Evolutionary conservation across 1,140 invertebrate genomes (phyloP).

Genomic region (Tetraneura akinire): DNA sequence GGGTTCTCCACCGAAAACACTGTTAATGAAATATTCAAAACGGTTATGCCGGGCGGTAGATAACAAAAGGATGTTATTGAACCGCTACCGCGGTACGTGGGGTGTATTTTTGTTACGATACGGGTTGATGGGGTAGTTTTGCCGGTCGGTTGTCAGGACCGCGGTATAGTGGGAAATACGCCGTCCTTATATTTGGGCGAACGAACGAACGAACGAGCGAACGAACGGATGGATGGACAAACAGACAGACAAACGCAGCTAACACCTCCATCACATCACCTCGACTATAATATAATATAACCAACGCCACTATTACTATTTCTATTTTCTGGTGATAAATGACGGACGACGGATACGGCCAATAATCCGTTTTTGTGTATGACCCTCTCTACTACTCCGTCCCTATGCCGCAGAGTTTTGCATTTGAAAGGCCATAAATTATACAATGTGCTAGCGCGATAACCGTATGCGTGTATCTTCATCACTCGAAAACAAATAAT

Average conservation of each 20-base stretch:
- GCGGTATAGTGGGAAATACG: background rate
- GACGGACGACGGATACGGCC: conserved; percentile 39
- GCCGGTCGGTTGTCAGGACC: background rate
- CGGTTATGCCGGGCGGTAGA: background rate
- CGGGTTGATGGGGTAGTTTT: no score
- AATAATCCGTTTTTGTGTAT: conserved; percentile 38
- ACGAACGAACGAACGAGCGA: background rate
- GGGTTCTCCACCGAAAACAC: background rate
- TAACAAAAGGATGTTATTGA: conserved; percentile 37
- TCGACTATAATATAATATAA: no score
- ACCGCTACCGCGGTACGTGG: background rate
- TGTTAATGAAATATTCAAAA: conserved; percentile 41
- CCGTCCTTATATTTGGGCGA: background rate
- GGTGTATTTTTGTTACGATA: background rate
- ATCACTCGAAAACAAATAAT: background rate
- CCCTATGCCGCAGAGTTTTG: conserved; percentile 4
- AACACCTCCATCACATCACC: background rate
- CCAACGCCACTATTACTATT: no score
- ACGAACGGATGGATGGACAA: no score
- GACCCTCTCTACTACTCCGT: background rate
- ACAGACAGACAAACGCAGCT: no score
- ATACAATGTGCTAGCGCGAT: background rate
- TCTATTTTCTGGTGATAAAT: conserved; percentile 26
- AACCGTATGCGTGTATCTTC: background rate
- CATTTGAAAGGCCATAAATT: conserved; percentile 37